Evolutionary conservation across 2,113 vertebrate genomes (phyloP).

Genomic region (Mesoclemmys tuberculata): DNA sequence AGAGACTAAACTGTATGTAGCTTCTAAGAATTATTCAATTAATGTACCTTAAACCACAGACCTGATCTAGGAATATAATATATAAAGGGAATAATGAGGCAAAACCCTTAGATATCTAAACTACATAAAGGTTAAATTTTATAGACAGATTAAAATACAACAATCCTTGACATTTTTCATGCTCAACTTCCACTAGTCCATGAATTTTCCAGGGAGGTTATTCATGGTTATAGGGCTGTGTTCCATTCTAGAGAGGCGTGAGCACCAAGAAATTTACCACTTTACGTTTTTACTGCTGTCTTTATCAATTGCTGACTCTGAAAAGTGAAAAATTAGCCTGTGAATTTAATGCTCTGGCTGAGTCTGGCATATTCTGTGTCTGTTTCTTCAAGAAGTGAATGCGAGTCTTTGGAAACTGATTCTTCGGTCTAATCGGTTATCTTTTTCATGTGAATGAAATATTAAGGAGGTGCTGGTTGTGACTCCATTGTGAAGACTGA

Average conservation of each 20-base stretch:
- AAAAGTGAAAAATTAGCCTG: not conserved
- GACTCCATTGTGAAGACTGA: not conserved
- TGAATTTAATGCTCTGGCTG: not conserved
- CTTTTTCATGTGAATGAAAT: not conserved
- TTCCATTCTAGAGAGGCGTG: not conserved
- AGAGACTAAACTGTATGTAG: constrained; percentile 39
- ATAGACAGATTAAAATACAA: not conserved
- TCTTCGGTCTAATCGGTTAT: not conserved
- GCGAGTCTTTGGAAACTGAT: not conserved
- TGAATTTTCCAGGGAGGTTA: not conserved
- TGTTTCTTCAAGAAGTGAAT: not conserved
- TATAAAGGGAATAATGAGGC: constrained; percentile 45
- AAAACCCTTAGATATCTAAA: constrained; percentile 32
- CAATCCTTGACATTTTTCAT: fast-evolving
- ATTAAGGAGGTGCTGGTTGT: not conserved
- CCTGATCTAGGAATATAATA: constrained; percentile 33
- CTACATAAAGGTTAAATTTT: constrained; percentile 29
- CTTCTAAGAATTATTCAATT: constrained; percentile 60
- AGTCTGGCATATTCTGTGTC: not conserved
- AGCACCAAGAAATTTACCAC: not conserved
- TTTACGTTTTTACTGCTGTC: fast-evolving
- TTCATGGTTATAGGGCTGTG: not conserved
- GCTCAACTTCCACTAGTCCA: not conserved
- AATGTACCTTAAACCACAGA: constrained; percentile 45
- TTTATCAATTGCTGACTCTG: not conserved